Evolutionary conservation across 2,113 vertebrate species (phyloP).

Genomic region (Speoplatyrhinus poulsoni): DNA sequence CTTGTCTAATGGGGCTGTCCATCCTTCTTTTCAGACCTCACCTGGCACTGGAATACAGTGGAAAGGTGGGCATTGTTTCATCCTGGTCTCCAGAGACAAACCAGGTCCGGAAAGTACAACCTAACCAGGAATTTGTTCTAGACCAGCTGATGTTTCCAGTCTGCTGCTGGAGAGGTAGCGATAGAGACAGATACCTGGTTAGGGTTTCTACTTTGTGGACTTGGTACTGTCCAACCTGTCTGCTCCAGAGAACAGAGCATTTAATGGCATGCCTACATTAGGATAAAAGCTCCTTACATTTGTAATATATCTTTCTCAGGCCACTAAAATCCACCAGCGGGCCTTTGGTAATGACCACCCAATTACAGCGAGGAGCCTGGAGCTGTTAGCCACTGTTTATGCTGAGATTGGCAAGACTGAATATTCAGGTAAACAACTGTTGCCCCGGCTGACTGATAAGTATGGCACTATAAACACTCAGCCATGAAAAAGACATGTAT

Average conservation of each 20-base stretch:
- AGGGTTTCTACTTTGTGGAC: too few relatives aligned
- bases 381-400: slow-evolving; percentile 79
- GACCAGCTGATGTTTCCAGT: too few relatives aligned
- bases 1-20: slow-evolving; percentile 13
- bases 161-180: too few relatives aligned
- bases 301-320: slow-evolving; percentile 60
- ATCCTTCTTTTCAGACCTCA: slow-evolving; percentile 72
- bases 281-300: not conserved
- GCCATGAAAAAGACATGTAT: not conserved
- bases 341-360: slow-evolving; percentile 77
- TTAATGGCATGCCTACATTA: not conserved
- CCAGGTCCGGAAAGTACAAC: too few relatives aligned
- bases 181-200: not conserved
- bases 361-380: slow-evolving; percentile 76
- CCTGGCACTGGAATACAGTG: slow-evolving; percentile 78
- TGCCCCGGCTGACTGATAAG: not conserved
- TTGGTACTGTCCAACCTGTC: not conserved
- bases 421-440: slow-evolving; percentile 77
- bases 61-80: slow-evolving; percentile 67
- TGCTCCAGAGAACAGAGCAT: not conserved
- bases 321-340: slow-evolving; percentile 81
- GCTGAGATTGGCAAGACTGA: slow-evolving; percentile 79
- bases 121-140: too few relatives aligned
- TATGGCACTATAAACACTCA: not conserved
- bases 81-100: not conserved